These are phyloP conservation scores for Asteroscopus sphinx DNA, from an alignment of 2,888 invertebrate genomes.

Conservation along the genomic window DNA sequence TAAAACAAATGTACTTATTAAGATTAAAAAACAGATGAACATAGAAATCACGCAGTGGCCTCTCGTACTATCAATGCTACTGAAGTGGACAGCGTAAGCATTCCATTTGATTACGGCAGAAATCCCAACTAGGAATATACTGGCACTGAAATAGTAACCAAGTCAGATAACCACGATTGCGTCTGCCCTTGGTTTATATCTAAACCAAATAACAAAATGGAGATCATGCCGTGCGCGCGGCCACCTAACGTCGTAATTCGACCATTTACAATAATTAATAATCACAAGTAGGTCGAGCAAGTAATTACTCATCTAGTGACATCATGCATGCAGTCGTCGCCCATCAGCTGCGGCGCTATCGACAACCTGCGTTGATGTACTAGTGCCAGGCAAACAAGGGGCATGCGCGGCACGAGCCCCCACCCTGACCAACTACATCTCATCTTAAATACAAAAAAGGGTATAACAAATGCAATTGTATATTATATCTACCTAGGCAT, in stretches of 20 bases:
- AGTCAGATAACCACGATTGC: constrained; percentile 11
- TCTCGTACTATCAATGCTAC: no score
- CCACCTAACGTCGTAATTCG: constrained; percentile 4
- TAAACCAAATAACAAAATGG: constrained; percentile 11
- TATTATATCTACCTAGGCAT: neutral
- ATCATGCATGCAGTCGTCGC: constrained; percentile 60
- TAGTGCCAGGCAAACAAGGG: neutral
- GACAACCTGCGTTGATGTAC: constrained; percentile 30
- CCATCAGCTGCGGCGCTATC: constrained; percentile 44
- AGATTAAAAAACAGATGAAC: no score
- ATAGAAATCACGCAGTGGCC: no score
- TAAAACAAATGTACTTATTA: no score
- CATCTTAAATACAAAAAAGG: constrained; percentile 1
- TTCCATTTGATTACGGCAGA: constrained; percentile 4
- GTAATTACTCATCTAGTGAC: constrained; percentile 67
- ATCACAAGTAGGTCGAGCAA: constrained; percentile 38
- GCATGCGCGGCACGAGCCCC: constrained; percentile 7
- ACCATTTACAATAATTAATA: constrained; percentile 5
- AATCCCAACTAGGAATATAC: constrained; percentile 6
- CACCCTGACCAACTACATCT: neutral
- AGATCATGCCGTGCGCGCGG: constrained; percentile 1
- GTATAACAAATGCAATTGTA: no score
- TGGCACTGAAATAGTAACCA: constrained; percentile 21
- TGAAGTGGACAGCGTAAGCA: neutral
- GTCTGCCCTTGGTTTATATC: constrained; percentile 46